These are phyloP conservation scores for Apamea crenata DNA, from an alignment of 2,888 invertebrate species.

Conservation along the genomic window DNA sequence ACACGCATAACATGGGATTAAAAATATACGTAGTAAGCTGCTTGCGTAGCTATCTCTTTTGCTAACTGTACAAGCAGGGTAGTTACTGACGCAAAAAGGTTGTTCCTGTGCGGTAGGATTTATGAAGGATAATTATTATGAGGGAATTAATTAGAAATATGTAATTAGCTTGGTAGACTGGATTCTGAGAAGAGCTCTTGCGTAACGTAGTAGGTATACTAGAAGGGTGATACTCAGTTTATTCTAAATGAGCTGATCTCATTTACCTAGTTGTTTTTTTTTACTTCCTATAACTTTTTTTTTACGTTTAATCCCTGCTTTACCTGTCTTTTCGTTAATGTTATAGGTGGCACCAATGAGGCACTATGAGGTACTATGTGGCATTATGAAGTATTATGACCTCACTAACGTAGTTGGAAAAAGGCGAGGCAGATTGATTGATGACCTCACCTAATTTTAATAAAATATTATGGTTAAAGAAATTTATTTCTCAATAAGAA, in stretches of 20 bases:
- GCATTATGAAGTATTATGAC: neutral
- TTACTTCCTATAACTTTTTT: neutral
- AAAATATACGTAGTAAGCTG: neutral
- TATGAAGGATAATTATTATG: conserved; percentile 62
- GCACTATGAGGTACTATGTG: too few relatives aligned
- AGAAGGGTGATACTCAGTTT: neutral
- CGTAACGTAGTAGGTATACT: conserved; percentile 13
- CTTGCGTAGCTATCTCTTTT: conserved; percentile 3
- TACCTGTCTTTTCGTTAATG: neutral
- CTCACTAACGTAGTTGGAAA: neutral
- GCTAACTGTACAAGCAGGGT: conserved; percentile 30
- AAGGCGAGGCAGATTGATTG: neutral
- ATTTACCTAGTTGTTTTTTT: neutral
- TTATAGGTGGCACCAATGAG: neutral
- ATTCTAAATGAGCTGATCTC: neutral
- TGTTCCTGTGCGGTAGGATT: conserved; percentile 45
- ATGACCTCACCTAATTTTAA: neutral
- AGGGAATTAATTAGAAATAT: conserved; percentile 55
- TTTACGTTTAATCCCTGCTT: neutral
- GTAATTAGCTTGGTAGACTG: conserved; percentile 39
- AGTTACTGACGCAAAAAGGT: conserved; percentile 52
- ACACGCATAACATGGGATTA: neutral
- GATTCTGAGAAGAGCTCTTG: conserved; percentile 35
- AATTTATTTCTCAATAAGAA: too few relatives aligned
- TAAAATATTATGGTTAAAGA: too few relatives aligned